A percentile compares a stretch with the other conserved stretches of the same genome.
phyloP scores from a whole-genome alignment of 2,797 vertebrate genomes.

The Chrysolophus pictus region DNA sequence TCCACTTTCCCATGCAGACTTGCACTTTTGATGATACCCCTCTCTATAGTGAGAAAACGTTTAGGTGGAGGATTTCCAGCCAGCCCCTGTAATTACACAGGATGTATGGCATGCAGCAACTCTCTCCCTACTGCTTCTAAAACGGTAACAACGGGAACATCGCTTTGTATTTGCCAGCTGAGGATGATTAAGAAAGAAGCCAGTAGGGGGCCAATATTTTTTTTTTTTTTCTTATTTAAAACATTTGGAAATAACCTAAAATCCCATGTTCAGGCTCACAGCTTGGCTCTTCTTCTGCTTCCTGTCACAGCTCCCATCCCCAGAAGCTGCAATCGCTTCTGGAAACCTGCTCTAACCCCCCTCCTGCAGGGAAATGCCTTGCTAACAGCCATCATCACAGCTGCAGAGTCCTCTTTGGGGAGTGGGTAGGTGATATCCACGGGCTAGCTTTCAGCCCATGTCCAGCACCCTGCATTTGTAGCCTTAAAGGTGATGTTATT shows the following conservation, averaged over 20 bases:
- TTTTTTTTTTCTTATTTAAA: neutral
- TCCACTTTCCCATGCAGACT: neutral
- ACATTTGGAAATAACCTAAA: neutral
- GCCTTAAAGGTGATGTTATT: neutral
- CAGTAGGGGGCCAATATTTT: rapidly evolving
- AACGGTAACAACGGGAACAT: rapidly evolving
- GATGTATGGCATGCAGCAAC: rapidly evolving
- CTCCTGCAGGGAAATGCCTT: rapidly evolving
- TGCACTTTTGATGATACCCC: rapidly evolving
- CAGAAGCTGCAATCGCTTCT: too few species aligned
- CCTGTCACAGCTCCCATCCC: neutral
- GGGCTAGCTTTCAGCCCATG: neutral
- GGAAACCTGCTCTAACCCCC: too few species aligned
- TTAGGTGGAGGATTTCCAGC: neutral
- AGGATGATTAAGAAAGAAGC: neutral
- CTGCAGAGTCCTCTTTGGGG: neutral
- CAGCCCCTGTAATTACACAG: neutral
- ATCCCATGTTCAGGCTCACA: neutral
- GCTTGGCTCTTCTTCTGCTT: rapidly evolving
- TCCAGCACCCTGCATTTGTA: neutral
- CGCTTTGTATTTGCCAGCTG: neutral
- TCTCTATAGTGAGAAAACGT: rapidly evolving
- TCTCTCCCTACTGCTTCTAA: neutral
- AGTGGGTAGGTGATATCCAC: neutral
- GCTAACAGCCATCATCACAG: neutral